Conservation (phyloP, 2,888 invertebrate species). For the Epistrophe eligans region DNA sequence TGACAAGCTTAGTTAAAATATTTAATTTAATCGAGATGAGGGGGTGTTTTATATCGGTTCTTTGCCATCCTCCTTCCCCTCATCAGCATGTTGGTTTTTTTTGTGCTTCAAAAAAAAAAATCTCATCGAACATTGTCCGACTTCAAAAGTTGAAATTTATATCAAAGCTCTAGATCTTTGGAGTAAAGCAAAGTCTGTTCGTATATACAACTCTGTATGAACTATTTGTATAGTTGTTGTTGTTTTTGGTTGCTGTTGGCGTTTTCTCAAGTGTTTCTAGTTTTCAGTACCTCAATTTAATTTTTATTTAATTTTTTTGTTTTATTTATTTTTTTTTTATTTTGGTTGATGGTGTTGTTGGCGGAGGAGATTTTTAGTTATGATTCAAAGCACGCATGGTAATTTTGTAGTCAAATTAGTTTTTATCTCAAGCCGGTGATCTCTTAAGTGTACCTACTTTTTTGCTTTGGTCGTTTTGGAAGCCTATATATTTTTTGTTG, state of each 20-base stretch:
- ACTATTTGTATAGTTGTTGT: conserved; percentile 8
- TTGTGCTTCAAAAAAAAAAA: not conserved
- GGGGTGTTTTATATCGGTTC: conserved; percentile 40
- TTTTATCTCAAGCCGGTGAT: conserved; percentile 73
- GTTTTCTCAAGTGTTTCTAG: conserved; percentile 67
- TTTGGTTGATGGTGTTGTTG: conserved; percentile 32
- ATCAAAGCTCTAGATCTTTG: conserved; percentile 74
- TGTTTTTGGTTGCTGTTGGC: conserved; percentile 50
- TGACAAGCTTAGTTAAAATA: conserved; percentile 53
- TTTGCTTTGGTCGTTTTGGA: conserved; percentile 38
- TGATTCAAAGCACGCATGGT: conserved; percentile 75
- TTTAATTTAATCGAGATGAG: conserved; percentile 43
- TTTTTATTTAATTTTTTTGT: conserved; percentile 7
- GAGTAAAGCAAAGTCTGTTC: conserved; percentile 25
- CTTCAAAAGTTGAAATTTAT: conserved; percentile 70
- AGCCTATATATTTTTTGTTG: conserved; percentile 4
- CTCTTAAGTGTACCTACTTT: conserved; percentile 56
- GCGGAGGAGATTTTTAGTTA: conserved; percentile 71
- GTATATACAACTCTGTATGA: not conserved
- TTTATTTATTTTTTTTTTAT: not conserved
- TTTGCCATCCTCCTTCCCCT: conserved; percentile 21
- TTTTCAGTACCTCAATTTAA: conserved; percentile 54
- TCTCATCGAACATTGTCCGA: conserved; percentile 28
- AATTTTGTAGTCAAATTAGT: conserved; percentile 76
- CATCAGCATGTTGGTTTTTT: conserved; percentile 2